Evolutionary conservation across 1,140 invertebrate species (phyloP).

Genomic region (Spodoptera litura): DNA sequence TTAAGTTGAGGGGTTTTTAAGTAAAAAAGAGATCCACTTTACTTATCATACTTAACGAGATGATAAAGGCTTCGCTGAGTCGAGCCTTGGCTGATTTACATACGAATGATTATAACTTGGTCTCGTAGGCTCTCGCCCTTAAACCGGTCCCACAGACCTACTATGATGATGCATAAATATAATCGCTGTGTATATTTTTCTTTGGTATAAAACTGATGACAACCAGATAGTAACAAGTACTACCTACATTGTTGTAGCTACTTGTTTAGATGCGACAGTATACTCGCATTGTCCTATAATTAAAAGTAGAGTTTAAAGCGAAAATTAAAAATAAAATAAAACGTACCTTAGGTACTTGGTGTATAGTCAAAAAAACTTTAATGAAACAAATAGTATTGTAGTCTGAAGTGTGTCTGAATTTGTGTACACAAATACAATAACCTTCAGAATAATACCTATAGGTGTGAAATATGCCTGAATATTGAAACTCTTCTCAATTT

Average conservation of each 20-base stretch:
- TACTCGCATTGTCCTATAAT: background rate
- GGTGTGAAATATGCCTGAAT: too few species aligned
- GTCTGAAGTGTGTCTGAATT: too few species aligned
- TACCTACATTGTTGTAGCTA: background rate
- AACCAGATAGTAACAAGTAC: background rate
- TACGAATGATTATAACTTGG: slow-evolving; percentile 80
- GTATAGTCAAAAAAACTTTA: too few species aligned
- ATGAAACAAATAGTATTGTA: too few species aligned
- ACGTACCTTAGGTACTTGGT: too few species aligned
- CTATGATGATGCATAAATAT: slow-evolving; percentile 20
- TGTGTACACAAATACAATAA: too few species aligned
- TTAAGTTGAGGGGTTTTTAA: slow-evolving; percentile 33
- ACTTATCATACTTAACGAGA: slow-evolving; percentile 68
- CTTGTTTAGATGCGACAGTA: background rate
- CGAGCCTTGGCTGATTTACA: slow-evolving; percentile 73
- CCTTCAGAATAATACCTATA: too few species aligned
- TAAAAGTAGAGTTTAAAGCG: too few species aligned
- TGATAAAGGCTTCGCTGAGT: slow-evolving; percentile 65
- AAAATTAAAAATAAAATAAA: too few species aligned
- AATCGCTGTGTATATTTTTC: background rate
- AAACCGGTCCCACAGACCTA: slow-evolving; percentile 47
- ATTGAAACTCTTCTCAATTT: too few species aligned
- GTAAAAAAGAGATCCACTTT: slow-evolving; percentile 59
- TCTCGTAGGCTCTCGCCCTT: slow-evolving; percentile 47
- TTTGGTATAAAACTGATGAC: background rate